Evolutionary conservation across 2,888 invertebrate genomes (phyloP).

Genomic region (Augochlorella aurata): DNA sequence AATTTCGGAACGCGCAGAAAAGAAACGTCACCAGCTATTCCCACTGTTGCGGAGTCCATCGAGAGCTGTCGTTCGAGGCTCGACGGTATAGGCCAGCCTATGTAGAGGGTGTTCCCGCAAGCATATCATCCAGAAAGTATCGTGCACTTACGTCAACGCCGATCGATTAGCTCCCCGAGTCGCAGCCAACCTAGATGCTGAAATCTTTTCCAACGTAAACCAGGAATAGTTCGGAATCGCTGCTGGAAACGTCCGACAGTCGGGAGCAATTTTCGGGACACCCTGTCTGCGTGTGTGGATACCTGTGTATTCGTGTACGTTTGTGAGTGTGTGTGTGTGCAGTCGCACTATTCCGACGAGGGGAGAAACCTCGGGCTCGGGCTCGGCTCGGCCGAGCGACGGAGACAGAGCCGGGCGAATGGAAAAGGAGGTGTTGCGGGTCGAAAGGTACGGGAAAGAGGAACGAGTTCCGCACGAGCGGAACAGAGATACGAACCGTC

Average conservation of each 20-base stretch:
- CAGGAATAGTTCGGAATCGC: not conserved
- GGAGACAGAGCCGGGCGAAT: slow-evolving; percentile 26
- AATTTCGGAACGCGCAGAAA: no score
- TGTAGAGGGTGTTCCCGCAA: not conserved
- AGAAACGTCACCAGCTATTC: no score
- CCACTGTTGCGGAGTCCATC: no score
- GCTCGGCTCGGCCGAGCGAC: slow-evolving; percentile 15
- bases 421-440: slow-evolving; percentile 46
- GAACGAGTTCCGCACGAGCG: slow-evolving; percentile 48
- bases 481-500: slow-evolving; percentile 35
- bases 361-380: slow-evolving; percentile 50
- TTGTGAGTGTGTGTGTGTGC: not conserved
- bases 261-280: slow-evolving; percentile 37
- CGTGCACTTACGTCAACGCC: not conserved
- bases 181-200: not conserved
- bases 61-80: no score
- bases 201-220: slow-evolving; percentile 9
- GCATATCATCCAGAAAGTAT: not conserved
- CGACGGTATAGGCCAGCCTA: not conserved
- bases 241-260: not conserved
- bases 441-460: slow-evolving; percentile 46
- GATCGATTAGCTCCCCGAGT: slow-evolving; percentile 2
- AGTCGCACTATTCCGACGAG: slow-evolving; percentile 30
- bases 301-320: not conserved
- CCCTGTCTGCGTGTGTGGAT: slow-evolving; percentile 11